These are phyloP conservation scores for Brachyistius frenatus DNA, from an alignment of 2,113 vertebrate genomes.

Conservation along the genomic window DNA sequence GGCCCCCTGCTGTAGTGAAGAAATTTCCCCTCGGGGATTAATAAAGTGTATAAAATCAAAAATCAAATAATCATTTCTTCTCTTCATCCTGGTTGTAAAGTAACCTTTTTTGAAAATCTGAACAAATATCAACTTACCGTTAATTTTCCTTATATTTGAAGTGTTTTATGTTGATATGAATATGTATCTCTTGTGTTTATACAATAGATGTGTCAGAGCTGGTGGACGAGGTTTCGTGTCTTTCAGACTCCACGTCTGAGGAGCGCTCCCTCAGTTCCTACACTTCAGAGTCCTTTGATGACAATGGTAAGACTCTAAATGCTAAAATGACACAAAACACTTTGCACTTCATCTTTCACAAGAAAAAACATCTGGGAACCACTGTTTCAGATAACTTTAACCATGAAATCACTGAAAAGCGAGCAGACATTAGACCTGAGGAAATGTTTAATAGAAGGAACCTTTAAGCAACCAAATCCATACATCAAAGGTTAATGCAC, in stretches of 20 bases:
- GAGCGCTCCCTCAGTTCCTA: slow-evolving; percentile 93
- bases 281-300: slow-evolving; percentile 94
- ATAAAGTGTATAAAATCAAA: too few relatives aligned
- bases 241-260: slow-evolving; percentile 92
- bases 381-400: not conserved
- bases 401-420: not conserved
- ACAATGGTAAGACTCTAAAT: slow-evolving; percentile 89
- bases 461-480: slow-evolving; percentile 1
- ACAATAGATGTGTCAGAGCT: slow-evolving; percentile 85
- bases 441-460: not conserved
- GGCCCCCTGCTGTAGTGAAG: too few relatives aligned
- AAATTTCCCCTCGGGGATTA: too few relatives aligned
- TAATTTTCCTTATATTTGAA: not conserved
- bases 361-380: not conserved
- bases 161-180: not conserved
- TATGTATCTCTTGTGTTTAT: slow-evolving; percentile 11
- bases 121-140: not conserved
- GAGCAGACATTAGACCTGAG: not conserved
- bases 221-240: slow-evolving; percentile 87
- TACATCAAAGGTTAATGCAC: not conserved
- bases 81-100: not conserved
- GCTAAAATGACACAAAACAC: not conserved
- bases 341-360: not conserved
- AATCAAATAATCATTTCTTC: not conserved
- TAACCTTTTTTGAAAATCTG: not conserved